These are phyloP conservation scores for Silvanus unidentatus DNA, from an alignment of 2,888 invertebrate genomes.

Conservation along the genomic window DNA sequence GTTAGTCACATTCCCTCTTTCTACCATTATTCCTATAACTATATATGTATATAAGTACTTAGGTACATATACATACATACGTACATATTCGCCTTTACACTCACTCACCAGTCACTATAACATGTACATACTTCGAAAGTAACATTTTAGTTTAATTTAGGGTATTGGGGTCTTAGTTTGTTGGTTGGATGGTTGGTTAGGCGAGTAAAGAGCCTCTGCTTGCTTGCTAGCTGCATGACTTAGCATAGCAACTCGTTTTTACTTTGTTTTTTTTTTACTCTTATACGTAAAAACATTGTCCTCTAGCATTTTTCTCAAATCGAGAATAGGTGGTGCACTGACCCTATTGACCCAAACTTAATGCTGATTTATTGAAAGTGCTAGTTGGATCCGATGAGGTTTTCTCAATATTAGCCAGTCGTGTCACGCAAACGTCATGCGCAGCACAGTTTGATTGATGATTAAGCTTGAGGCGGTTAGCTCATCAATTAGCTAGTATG, in stretches of 20 bases:
- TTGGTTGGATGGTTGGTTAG: not conserved
- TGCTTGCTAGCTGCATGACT: not conserved
- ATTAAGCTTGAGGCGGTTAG: slow-evolving; percentile 14
- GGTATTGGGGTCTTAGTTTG: not conserved
- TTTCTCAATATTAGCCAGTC: slow-evolving; percentile 23
- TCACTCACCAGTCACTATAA: too few species aligned
- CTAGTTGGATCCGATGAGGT: slow-evolving; percentile 23
- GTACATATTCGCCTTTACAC: too few species aligned
- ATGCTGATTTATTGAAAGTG: slow-evolving; percentile 34
- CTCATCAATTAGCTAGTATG: slow-evolving; percentile 25
- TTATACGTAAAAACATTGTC: slow-evolving; percentile 9
- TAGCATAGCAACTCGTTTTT: not conserved
- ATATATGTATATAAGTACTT: too few species aligned
- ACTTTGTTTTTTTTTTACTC: too few species aligned
- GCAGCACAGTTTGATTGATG: slow-evolving; percentile 29
- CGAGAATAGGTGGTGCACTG: slow-evolving; percentile 18
- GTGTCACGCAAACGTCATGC: slow-evolving; percentile 23
- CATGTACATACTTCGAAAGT: too few species aligned
- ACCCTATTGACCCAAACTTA: slow-evolving; percentile 23
- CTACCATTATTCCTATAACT: too few species aligned
- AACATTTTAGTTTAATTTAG: not conserved
- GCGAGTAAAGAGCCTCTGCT: not conserved
- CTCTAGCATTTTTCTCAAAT: slow-evolving; percentile 20
- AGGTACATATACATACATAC: too few species aligned
- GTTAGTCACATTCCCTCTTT: too few species aligned